A percentile compares a stretch with the other conserved stretches of the same genome.
These are phyloP conservation scores for Poecile atricapillus DNA, from an alignment of 2,113 vertebrate species.

Conservation along the genomic window DNA sequence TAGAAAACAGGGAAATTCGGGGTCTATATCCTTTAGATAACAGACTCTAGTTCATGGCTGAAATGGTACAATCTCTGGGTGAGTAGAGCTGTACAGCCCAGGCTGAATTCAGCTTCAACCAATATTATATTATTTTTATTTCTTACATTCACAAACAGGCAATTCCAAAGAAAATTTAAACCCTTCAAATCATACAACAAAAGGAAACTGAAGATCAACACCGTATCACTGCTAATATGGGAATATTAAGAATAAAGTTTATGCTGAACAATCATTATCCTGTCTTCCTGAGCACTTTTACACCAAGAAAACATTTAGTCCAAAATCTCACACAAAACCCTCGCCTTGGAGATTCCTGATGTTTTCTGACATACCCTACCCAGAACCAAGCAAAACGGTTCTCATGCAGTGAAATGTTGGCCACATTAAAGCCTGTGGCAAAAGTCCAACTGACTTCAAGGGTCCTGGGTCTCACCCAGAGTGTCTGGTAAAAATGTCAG, in stretches of 20 bases:
- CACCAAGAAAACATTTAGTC: not conserved
- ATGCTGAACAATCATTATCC: not conserved
- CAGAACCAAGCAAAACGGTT: not conserved
- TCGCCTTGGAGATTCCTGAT: not conserved
- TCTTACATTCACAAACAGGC: not conserved
- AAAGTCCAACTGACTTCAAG: slow-evolving; percentile 40
- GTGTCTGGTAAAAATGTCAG: slow-evolving; percentile 39
- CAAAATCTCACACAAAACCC: not conserved
- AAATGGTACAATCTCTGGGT: not conserved
- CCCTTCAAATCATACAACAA: not conserved
- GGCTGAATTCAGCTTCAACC: not conserved
- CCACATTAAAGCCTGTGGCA: slow-evolving; percentile 38
- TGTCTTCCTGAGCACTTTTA: not conserved
- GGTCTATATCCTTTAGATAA: not conserved
- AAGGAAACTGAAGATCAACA: not conserved
- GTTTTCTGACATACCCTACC: not conserved
- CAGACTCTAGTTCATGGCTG: fast-evolving
- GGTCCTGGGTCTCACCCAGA: not conserved
- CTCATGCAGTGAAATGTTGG: not conserved
- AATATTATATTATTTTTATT: not conserved
- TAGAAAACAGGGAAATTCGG: not conserved
- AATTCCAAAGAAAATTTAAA: not conserved
- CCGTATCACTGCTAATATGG: fast-evolving
- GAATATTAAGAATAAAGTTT: not conserved
- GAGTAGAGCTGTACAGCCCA: not conserved